Base-by-base conservation (phyloP, 1,140 invertebrate genomes). In the Halictus rubicundus region DNA sequence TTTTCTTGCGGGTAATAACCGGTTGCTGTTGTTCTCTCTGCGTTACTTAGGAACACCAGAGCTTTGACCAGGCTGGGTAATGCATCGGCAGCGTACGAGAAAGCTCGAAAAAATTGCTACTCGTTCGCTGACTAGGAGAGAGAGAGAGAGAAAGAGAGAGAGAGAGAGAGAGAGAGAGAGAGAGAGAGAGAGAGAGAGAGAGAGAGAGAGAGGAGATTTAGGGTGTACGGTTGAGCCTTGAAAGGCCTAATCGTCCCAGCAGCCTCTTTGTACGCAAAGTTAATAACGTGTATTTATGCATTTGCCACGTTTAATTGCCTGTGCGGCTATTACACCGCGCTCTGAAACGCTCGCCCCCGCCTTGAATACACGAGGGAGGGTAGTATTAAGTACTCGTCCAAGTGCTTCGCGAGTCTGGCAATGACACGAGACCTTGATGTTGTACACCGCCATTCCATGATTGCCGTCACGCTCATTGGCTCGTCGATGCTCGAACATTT, bases 201-300 rank as follows among this genome's bases (percentile, higher is more conserved):
- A 32, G 27, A 32, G 27, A 32, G 39, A 32, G 37, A 72, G 16
- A 69, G 68, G 78, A 83, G 81, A 74, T 80, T 82, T 82, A 76
- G 78, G 81, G 78, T 83, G 71, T 80, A 83, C 54, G 46, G 78
- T 83, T 76, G 71, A 80, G 78, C 57, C 57, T 82, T 71, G 76
- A 83, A 83, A 80, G 81, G 72, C 86, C 85, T 90, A 89, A 89
- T 88, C 85, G 88, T 65, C 78, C 81, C 70, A 82, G 59, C 60
- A 70, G 61, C 68, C 69, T 83, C 88, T 91, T 90, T 90, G 89
- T 90, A 81, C 84, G 71, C 82, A 89, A 89, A 89, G 89, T 89
- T 91, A 90, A 91, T 87, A 91, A 89, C 89, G 87, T 85, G 88
- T 90, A 91, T 90, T 91, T 91, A 89, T 88, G 87, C 85, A 85